Evolutionary conservation across 2,888 invertebrate genomes (phyloP).

Genomic region (Drosophila cognata): DNA sequence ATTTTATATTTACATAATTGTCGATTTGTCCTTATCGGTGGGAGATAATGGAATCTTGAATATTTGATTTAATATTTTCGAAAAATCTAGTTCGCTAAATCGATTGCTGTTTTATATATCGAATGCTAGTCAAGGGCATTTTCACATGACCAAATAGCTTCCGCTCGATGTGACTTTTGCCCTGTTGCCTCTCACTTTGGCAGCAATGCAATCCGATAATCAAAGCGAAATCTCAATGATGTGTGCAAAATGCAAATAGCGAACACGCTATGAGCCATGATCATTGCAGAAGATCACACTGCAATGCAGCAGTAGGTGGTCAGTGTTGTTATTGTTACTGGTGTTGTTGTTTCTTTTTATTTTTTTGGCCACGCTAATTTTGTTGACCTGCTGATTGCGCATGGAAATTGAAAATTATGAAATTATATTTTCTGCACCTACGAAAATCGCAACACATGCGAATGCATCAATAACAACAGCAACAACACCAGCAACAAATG

Average conservation of each 20-base stretch:
- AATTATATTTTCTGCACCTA: slow-evolving; percentile 77
- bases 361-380: slow-evolving; percentile 80
- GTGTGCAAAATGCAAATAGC: slow-evolving; percentile 74
- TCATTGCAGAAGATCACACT: slow-evolving; percentile 55
- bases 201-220: slow-evolving; percentile 46
- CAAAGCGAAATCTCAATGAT: slow-evolving; percentile 65
- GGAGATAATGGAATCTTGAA: neutral
- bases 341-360: slow-evolving; percentile 25
- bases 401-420: slow-evolving; percentile 81
- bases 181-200: slow-evolving; percentile 52
- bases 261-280: slow-evolving; percentile 52
- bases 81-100: slow-evolving; percentile 4
- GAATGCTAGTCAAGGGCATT: slow-evolving; percentile 34
- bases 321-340: slow-evolving; percentile 42
- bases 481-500: slow-evolving; percentile 56
- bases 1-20: neutral
- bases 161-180: slow-evolving; percentile 45
- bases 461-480: slow-evolving; percentile 47
- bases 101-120: slow-evolving; percentile 20
- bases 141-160: slow-evolving; percentile 42
- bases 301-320: slow-evolving; percentile 46
- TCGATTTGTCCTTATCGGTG: neutral
- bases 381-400: slow-evolving; percentile 79
- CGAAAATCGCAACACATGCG: slow-evolving; percentile 55
- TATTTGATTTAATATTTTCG: neutral